These are phyloP conservation scores for Sinopyrophorus schimmeli DNA, from an alignment of 2,888 invertebrate genomes.

Conservation along the genomic window DNA sequence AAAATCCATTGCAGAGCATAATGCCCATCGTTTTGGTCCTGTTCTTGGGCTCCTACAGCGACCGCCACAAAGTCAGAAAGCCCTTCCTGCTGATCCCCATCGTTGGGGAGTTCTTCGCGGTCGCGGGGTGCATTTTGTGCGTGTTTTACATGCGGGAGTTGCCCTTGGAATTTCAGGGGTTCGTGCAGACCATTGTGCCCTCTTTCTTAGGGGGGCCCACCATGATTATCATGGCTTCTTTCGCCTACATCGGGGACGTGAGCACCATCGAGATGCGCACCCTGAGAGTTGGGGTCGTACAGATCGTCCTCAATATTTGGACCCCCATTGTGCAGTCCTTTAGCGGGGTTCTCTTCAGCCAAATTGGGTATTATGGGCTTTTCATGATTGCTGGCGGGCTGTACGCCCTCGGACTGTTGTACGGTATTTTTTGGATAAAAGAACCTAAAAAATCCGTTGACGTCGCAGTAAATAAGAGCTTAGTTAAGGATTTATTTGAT, in stretches of 20 bases:
- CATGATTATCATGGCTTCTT: conserved; percentile 52
- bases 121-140: conserved; percentile 58
- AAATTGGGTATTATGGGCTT: conserved; percentile 47
- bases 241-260: conserved; percentile 53
- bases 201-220: conserved; percentile 64
- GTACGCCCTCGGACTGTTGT: conserved; percentile 44
- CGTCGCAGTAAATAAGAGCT: conserved; percentile 22
- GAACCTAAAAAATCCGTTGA: conserved; percentile 35
- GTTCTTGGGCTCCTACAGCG: conserved; percentile 53
- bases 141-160: conserved; percentile 62
- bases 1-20: conserved; percentile 46
- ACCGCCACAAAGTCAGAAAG: conserved; percentile 52
- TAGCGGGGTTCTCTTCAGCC: conserved; percentile 45
- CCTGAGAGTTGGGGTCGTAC: conserved; percentile 63
- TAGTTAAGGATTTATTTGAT: conserved; percentile 45
- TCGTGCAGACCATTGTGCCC: conserved; percentile 60
- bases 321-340: conserved; percentile 44
- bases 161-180: conserved; percentile 58
- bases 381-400: conserved; percentile 43
- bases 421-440: conserved; percentile 48
- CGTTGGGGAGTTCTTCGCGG: conserved; percentile 54
- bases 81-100: conserved; percentile 52
- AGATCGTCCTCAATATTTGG: conserved; percentile 47
- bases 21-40: conserved; percentile 50
- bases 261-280: conserved; percentile 63